Percentiles rank a stretch among this genome's conserved stretches.
Evolutionary conservation across 2,888 invertebrate genomes (phyloP).

Genomic region (Scotopteryx bipunctaria): DNA sequence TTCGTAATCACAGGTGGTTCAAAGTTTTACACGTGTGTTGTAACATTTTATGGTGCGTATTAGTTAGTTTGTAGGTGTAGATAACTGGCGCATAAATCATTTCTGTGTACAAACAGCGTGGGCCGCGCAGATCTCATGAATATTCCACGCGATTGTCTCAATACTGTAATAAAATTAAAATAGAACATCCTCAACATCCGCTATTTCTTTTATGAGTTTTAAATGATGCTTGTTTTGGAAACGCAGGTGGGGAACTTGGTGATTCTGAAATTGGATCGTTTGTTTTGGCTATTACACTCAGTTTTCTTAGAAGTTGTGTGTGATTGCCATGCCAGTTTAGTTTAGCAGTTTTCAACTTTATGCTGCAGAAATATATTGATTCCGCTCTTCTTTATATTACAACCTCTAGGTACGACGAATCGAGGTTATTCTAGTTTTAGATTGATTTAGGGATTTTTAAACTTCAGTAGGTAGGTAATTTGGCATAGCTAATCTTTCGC

Average conservation of each 20-base stretch:
- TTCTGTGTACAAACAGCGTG: constrained; percentile 32
- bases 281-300: background rate
- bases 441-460: background rate
- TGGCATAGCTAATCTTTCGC: background rate
- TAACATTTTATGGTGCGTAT: constrained; percentile 23
- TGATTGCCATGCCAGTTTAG: too few species aligned
- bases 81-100: constrained; percentile 28
- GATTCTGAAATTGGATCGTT: constrained; percentile 7
- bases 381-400: too few species aligned
- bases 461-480: background rate
- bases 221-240: constrained; percentile 41
- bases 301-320: background rate
- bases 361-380: too few species aligned
- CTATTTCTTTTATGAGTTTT: constrained; percentile 58
- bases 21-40: constrained; percentile 23
- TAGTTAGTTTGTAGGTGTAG: constrained; percentile 27
- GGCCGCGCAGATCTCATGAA: constrained; percentile 48
- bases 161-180: constrained; percentile 58
- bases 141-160: constrained; percentile 54
- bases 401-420: background rate
- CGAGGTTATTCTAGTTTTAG: background rate
- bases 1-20: constrained; percentile 6
- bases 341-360: too few species aligned
- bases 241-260: constrained; percentile 14
- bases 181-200: constrained; percentile 59